These are phyloP conservation scores for Manis pentadactyla DNA, from an alignment of 2,797 vertebrate species.

Conservation along the genomic window DNA sequence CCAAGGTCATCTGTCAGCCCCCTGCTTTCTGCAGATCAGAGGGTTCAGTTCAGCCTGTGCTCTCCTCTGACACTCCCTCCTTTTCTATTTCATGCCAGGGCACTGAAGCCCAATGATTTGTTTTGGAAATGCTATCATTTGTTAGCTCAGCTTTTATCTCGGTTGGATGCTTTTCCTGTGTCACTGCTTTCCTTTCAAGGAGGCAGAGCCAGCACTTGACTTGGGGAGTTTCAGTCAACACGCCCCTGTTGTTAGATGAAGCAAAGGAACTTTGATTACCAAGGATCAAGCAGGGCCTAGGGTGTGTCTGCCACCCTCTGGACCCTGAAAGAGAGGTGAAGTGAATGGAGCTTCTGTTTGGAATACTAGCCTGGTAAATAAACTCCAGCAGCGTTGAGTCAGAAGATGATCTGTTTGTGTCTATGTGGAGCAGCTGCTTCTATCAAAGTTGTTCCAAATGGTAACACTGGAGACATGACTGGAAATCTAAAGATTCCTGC, in stretches of 20 bases:
- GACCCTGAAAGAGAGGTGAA: background rate
- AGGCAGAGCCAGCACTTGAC: constrained; percentile 56
- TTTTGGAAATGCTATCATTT: constrained; percentile 81
- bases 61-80: constrained; percentile 53
- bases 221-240: constrained; percentile 69
- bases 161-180: constrained; percentile 71
- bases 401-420: background rate
- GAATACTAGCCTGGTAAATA: constrained; percentile 34
- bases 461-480: background rate
- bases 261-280: constrained; percentile 70
- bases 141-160: constrained; percentile 80
- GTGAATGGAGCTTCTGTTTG: constrained; percentile 58
- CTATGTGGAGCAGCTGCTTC: background rate
- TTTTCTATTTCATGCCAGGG: constrained; percentile 39
- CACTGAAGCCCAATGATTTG: constrained; percentile 51
- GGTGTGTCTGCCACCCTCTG: background rate
- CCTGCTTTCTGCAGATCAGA: constrained; percentile 28
- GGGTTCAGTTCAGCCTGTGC: background rate
- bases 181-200: constrained; percentile 64
- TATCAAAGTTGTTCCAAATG: background rate
- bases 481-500: background rate
- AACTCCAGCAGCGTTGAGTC: background rate
- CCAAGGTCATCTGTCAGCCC: background rate
- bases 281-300: background rate
- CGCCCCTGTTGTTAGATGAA: constrained; percentile 72